A percentile compares a stretch with the other conserved stretches of the same genome.
phyloP scores from a whole-genome alignment of 2,888 invertebrate genomes.

The Apomyelois bistriatella region DNA sequence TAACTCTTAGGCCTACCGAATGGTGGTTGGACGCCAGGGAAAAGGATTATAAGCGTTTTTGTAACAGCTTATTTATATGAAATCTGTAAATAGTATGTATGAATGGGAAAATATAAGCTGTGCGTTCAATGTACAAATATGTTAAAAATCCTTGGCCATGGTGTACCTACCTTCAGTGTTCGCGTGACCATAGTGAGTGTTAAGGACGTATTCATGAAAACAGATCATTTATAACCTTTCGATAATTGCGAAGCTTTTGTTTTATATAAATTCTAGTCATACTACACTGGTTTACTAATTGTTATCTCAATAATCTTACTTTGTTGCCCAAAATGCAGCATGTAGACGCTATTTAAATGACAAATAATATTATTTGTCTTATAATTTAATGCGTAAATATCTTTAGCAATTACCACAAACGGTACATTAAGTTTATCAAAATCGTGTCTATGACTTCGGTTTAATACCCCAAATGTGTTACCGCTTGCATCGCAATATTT shows the following conservation, averaged over 20 bases:
- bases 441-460: no score
- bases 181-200: conserved; percentile 40
- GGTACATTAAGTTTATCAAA: no score
- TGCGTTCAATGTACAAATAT: background rate
- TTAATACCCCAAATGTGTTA: no score
- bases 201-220: conserved; percentile 44
- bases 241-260: conserved; percentile 71
- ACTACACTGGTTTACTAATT: conserved; percentile 62
- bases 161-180: conserved; percentile 1
- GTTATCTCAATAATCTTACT: conserved; percentile 56
- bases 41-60: background rate
- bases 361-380: background rate
- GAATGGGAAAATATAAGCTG: conserved; percentile 1
- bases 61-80: background rate
- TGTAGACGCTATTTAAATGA: conserved; percentile 23
- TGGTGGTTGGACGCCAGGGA: background rate
- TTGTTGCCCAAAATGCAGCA: conserved; percentile 38
- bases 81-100: conserved; percentile 1
- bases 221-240: conserved; percentile 36
- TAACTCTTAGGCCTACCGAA: conserved; percentile 37
- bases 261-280: conserved; percentile 62
- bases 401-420: background rate
- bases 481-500: no score
- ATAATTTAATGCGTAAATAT: background rate
- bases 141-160: background rate